phyloP scores from a whole-genome alignment of 2,888 invertebrate species.

The Drosophila demipolita region DNA sequence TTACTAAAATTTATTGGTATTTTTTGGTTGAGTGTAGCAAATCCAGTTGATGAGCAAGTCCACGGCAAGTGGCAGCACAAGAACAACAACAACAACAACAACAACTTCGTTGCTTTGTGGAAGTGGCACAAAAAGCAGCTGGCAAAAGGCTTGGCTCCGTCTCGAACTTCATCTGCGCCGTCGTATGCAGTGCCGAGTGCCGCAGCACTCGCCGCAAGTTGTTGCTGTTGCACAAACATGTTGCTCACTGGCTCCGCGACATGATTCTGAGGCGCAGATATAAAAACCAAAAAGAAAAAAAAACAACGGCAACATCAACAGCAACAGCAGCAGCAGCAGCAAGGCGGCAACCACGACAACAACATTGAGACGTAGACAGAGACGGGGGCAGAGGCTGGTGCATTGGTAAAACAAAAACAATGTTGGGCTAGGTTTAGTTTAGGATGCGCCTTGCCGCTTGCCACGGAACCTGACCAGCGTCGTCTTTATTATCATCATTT shows the following conservation, averaged over 20 bases:
- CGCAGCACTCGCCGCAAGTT: conserved; percentile 65
- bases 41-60: conserved; percentile 75
- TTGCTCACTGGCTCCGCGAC: conserved; percentile 78
- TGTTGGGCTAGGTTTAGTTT: conserved; percentile 68
- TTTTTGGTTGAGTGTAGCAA: conserved; percentile 27
- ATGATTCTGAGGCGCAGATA: conserved; percentile 77
- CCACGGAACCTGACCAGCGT: conserved; percentile 43
- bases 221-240: conserved; percentile 71
- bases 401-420: conserved; percentile 63
- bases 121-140: conserved; percentile 71
- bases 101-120: conserved; percentile 47
- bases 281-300: conserved; percentile 43
- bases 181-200: conserved; percentile 62
- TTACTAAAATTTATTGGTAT: neutral
- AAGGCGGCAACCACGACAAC: conserved; percentile 33
- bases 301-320: conserved; percentile 28
- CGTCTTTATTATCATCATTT: conserved; percentile 72
- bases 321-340: conserved; percentile 31
- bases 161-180: neutral
- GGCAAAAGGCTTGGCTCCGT: conserved; percentile 61
- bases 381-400: conserved; percentile 1
- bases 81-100: conserved; percentile 39
- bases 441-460: conserved; percentile 39
- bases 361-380: conserved; percentile 1
- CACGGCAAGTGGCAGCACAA: conserved; percentile 68